These are phyloP conservation scores for Ophioninae sp. DNA, from an alignment of 2,888 invertebrate genomes.

Conservation along the genomic window DNA sequence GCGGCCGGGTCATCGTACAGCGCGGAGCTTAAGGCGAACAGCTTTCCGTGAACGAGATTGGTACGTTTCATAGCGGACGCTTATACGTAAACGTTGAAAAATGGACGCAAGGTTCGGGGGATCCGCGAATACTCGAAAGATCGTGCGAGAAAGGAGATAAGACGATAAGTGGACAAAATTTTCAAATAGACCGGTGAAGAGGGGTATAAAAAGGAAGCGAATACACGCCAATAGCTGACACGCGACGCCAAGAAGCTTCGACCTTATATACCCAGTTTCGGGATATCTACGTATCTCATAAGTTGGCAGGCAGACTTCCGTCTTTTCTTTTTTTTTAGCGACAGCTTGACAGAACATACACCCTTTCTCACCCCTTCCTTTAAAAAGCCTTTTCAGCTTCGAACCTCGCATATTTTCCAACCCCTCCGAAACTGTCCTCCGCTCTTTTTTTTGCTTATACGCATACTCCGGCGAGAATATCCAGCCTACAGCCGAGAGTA, in stretches of 20 bases:
- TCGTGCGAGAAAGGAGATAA: conserved; percentile 7
- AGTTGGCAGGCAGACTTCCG: conserved; percentile 78
- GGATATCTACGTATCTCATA: conserved; percentile 79
- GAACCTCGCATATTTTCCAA: conserved; percentile 30
- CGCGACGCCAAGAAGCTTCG: conserved; percentile 50
- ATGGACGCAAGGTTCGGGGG: conserved; percentile 23
- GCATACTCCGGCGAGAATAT: conserved; percentile 43
- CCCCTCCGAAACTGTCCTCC: conserved; percentile 34
- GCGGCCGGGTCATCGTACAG: conserved; percentile 11
- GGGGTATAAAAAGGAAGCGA: conserved; percentile 39
- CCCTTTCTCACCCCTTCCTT: conserved; percentile 66
- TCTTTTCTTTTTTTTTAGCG: conserved; percentile 74
- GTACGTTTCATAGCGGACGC: conserved; percentile 17
- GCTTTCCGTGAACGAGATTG: conserved; percentile 21
- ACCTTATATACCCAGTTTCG: conserved; percentile 78
- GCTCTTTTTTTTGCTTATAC: conserved; percentile 29
- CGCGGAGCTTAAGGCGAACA: conserved; percentile 8
- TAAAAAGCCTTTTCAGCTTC: conserved; percentile 18
- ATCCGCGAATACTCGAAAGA: conserved; percentile 4
- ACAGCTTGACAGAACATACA: conserved; percentile 80
- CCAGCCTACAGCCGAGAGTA: conserved; percentile 70
- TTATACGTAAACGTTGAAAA: conserved; percentile 26
- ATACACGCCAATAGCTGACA: conserved; percentile 34
- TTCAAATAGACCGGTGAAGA: conserved; percentile 60
- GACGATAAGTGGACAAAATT: conserved; percentile 40